Percentiles rank a stretch among this genome's conserved stretches.
These are phyloP conservation scores for Propithecus coquereli DNA, from an alignment of 2,113 vertebrate genomes.

Conservation along the genomic window DNA sequence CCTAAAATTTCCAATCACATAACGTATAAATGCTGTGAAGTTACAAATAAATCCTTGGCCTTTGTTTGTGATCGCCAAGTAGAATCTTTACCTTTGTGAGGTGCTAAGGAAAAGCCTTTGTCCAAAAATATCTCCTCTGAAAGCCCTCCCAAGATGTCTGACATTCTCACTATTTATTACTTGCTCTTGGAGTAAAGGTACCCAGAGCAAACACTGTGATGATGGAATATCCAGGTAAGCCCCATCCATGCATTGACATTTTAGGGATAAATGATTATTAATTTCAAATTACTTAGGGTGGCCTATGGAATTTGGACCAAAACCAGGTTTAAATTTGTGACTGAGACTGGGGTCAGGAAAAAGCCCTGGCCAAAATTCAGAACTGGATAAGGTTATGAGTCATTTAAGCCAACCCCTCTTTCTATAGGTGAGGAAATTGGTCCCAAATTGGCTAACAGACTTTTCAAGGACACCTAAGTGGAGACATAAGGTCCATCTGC, in stretches of 20 bases:
- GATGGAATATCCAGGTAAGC: neutral
- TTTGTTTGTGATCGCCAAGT: neutral
- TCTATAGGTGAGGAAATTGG: neutral
- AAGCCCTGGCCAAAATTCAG: neutral
- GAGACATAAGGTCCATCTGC: neutral
- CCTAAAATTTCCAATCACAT: neutral
- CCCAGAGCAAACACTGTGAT: neutral
- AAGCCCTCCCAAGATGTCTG: neutral
- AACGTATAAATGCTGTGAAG: neutral
- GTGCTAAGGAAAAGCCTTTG: neutral
- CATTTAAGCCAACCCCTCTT: neutral
- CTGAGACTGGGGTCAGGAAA: neutral
- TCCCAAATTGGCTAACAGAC: neutral
- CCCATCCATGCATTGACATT: neutral
- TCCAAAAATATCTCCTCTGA: neutral
- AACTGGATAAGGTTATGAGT: neutral
- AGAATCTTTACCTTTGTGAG: neutral
- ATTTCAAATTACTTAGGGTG: conserved; percentile 14
- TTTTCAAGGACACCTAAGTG: neutral
- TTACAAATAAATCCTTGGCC: neutral
- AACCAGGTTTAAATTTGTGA: neutral
- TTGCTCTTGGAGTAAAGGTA: neutral
- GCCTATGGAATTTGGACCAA: neutral
- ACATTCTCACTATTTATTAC: neutral
- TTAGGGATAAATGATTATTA: neutral